phyloP scores from a whole-genome alignment of 2,113 vertebrate genomes.

The Balaeniceps rex region DNA sequence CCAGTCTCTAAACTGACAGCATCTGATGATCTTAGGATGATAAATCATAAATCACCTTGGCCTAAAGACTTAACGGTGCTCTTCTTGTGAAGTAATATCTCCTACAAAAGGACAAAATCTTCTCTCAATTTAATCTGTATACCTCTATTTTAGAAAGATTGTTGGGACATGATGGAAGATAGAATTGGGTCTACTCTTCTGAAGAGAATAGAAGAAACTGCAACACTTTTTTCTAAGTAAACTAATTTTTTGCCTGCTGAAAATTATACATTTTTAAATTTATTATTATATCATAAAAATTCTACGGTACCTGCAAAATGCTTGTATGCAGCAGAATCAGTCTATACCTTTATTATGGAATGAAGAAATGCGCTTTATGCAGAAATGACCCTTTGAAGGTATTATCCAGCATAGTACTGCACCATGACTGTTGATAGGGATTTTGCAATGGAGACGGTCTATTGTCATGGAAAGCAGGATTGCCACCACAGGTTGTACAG shows the following conservation, averaged over 20 bases:
- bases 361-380: not conserved
- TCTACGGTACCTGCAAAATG: not conserved
- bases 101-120: not conserved
- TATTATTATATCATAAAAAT: not conserved
- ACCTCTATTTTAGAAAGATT: not conserved
- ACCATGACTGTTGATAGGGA: not conserved
- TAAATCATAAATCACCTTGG: not conserved
- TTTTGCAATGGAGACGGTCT: not conserved
- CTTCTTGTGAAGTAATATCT: not conserved
- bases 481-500: not conserved
- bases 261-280: not conserved
- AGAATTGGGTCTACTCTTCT: not conserved
- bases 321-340: not conserved
- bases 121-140: not conserved
- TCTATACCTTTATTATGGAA: not conserved
- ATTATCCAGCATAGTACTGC: not conserved
- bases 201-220: not conserved
- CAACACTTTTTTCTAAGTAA: not conserved
- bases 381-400: not conserved
- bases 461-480: not conserved
- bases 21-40: not conserved
- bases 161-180: fast-evolving
- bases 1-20: not conserved
- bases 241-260: not conserved
- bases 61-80: not conserved